Evolutionary conservation across 2,888 invertebrate species (phyloP), one percentile per base, ranked within the genome.

Genomic region (Ochlodes sylvanus): DNA sequence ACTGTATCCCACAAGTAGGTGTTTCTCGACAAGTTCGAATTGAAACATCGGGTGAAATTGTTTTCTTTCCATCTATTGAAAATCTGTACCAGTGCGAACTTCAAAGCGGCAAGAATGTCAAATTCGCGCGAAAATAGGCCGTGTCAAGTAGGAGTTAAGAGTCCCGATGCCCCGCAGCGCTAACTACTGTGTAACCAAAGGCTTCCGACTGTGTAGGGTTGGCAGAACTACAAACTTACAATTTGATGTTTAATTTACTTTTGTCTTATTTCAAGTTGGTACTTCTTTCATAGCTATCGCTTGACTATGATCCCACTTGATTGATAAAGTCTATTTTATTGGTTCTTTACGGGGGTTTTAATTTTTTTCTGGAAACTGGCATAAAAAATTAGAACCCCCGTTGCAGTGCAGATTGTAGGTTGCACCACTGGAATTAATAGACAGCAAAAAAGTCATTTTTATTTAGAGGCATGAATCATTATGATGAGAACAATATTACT

Each of bases 81-180:
- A 67, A 67, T 61, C 54, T 32, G 68, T 70, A 63, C 65, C 63
- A 73, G 73, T 75, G 76, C 71, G 72, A 76, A 73, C 76, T 81
- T 79, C 78, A 84, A 80, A 86, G 82, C 79, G 79, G 83, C 77
- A 82, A 81, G 86, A 84, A 88, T 86, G 89, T 89, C 87, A 84
- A 85, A 87, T 86, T 77, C 83, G 79, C 81, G 75, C 81, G 85
- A 86, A 90, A 89, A 90, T 90, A 87, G 89, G 88, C 83, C 89
- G 81, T 90, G 90, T 89, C 89, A 90, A 90, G 89, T 86, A 78
- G 84, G 77, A 85, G 86, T 87, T 89, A 86, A 89, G 88, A 87
- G 87, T 85, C 82, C 87, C 85, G 84, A 84, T 89, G 88, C 84
- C 86, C 82, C 80, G 81, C 79, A 79, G 86, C 82, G 75, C 83